Evolutionary conservation across 2,113 vertebrate genomes (phyloP).

Genomic region (Phalacrocorax pelagicus): DNA sequence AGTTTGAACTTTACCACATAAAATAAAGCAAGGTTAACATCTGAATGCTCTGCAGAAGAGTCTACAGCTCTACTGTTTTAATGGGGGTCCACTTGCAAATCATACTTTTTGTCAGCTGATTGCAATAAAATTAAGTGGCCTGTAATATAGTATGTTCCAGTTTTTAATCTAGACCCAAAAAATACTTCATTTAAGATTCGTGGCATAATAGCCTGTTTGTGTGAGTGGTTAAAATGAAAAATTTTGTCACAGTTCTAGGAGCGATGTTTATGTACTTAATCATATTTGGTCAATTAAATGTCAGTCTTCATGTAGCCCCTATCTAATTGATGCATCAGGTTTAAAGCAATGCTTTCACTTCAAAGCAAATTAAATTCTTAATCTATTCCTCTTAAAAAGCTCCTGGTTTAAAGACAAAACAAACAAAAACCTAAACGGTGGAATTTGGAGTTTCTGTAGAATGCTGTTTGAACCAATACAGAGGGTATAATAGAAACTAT

Average conservation of each 20-base stretch:
- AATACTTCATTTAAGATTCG: background rate
- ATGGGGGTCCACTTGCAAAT: background rate
- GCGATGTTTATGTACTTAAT: background rate
- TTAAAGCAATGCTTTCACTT: background rate
- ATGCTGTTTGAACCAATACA: background rate
- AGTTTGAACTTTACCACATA: background rate
- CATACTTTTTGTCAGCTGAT: background rate
- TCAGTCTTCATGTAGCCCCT: background rate
- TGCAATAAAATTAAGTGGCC: background rate
- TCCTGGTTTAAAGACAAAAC: background rate
- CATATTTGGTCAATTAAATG: background rate
- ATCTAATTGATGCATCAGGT: background rate
- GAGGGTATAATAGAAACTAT: background rate
- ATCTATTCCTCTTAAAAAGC: background rate
- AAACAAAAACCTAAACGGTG: background rate
- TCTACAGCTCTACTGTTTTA: background rate
- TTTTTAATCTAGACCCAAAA: background rate
- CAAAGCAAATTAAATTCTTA: background rate
- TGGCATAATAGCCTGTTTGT: background rate
- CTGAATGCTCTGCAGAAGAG: background rate
- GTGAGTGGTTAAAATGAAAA: background rate
- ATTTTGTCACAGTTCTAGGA: background rate
- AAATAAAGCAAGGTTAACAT: background rate
- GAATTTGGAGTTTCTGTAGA: background rate
- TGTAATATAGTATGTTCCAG: background rate